Base-by-base conservation (phyloP, 2,797 vertebrate genomes). In the Chelon labrosus region DNA sequence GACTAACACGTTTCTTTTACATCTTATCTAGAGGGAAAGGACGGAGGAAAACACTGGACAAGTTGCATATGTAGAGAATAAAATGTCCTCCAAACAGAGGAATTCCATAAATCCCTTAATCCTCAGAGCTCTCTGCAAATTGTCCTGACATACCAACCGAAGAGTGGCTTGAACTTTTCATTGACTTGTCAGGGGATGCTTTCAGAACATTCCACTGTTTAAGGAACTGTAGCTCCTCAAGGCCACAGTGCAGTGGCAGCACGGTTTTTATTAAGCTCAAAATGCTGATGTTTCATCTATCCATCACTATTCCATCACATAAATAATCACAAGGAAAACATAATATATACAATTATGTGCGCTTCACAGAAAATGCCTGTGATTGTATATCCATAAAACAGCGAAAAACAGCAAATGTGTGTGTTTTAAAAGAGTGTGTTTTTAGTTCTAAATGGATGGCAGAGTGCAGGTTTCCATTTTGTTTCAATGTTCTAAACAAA, bases 141-240 rank as follows among this genome's bases (percentile, higher is more conserved):
- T 78, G 52, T 52, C 69, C 61, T 42, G 41, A 82, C 72, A 69
- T 71, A 72, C 46, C 68, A 49, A 22, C 49, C 75, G 42, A 64
- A 61, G 56, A 59, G 37, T 49, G 14, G 11, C 12, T 51, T 56
- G 16, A 22, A 20, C 39, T 58, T 35, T 39, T 27, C 2, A 20
- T 20, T 57, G 63, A 51, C 16, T 47, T 65, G 12, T 55, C 7
- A 7, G 47, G 11, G 12, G 52, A 70, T 13, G 41, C 22, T 52
- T 70, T 35, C 25, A 54, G 56, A 80, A 73, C 10, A 20, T 84
- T 60, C 19, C 44, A 5, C 16, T 17, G 59, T 51, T 51, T 50
- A 9, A 14, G 10, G 7, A 11, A 7, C 4, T 14, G 31, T 8
- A 60, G 35, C 31, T 16, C 13, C 19, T 5, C 2, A 57, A 27